Evolutionary conservation across 2,888 invertebrate genomes (phyloP).

Genomic region (Hymenopus coronatus): DNA sequence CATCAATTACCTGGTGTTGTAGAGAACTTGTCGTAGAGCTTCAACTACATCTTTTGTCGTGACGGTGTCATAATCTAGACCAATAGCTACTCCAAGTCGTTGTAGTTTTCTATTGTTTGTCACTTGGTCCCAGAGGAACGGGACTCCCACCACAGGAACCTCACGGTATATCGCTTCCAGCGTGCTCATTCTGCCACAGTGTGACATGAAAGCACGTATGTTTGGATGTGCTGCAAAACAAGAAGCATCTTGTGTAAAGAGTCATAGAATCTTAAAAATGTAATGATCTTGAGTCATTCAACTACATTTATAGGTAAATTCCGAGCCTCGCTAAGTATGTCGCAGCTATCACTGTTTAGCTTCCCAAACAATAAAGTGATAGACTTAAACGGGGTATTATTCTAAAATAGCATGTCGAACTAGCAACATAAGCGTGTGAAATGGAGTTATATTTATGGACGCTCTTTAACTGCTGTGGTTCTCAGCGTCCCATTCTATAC

Average conservation of each 20-base stretch:
- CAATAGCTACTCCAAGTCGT: conserved; percentile 42
- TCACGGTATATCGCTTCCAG: conserved; percentile 50
- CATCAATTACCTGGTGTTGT: not conserved
- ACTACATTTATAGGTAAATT: too few species aligned
- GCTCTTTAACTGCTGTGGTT: too few species aligned
- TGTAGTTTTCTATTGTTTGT: conserved; percentile 42
- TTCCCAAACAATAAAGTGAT: too few species aligned
- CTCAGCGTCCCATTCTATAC: too few species aligned
- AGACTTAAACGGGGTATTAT: too few species aligned
- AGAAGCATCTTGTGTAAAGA: conserved; percentile 33
- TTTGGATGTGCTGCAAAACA: conserved; percentile 49
- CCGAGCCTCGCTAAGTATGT: too few species aligned
- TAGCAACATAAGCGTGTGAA: too few species aligned
- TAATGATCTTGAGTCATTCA: too few species aligned
- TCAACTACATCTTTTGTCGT: conserved; percentile 31
- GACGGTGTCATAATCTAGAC: conserved; percentile 36
- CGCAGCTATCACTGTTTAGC: too few species aligned
- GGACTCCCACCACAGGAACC: conserved; percentile 52
- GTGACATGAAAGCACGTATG: conserved; percentile 49
- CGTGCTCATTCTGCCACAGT: conserved; percentile 51
- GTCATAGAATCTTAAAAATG: too few species aligned
- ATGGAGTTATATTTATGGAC: too few species aligned
- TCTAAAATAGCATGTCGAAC: too few species aligned
- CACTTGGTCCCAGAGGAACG: conserved; percentile 51
- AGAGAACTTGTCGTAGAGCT: not conserved